Percentiles rank a stretch among this genome's conserved stretches.
These are phyloP conservation scores for Caenorhabditis wallacei DNA, from an alignment of 2,888 invertebrate species.

Conservation along the genomic window DNA sequence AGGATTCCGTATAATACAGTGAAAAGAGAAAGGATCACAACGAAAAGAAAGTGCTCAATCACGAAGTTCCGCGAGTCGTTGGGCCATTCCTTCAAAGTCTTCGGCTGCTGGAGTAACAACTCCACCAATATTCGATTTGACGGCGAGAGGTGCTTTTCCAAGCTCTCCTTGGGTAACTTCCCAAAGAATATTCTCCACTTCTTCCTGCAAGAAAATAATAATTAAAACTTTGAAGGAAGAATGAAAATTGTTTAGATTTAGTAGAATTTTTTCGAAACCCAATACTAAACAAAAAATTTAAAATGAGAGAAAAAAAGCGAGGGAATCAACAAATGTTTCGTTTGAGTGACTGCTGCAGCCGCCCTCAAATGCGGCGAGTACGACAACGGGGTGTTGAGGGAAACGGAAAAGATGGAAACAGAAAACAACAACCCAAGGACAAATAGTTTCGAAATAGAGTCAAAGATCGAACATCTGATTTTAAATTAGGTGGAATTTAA, in stretches of 20 bases:
- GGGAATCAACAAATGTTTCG: slow-evolving; percentile 25
- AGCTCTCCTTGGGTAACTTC: slow-evolving; percentile 82
- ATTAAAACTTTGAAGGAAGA: background rate
- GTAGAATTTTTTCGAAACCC: background rate
- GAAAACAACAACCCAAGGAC: slow-evolving; percentile 53
- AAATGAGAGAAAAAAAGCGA: slow-evolving; percentile 4
- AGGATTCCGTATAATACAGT: slow-evolving; percentile 50
- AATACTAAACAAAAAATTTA: background rate
- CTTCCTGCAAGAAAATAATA: slow-evolving; percentile 71
- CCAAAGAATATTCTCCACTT: slow-evolving; percentile 82
- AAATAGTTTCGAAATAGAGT: slow-evolving; percentile 34
- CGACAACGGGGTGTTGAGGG: slow-evolving; percentile 10
- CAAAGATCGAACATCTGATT: slow-evolving; percentile 51
- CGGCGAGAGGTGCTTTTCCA: slow-evolving; percentile 79
- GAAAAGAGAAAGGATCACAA: slow-evolving; percentile 4
- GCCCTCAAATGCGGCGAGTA: slow-evolving; percentile 32
- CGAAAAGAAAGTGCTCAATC: slow-evolving; percentile 51
- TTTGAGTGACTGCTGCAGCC: slow-evolving; percentile 30
- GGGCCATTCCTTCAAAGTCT: slow-evolving; percentile 71
- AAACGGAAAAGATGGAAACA: slow-evolving; percentile 4
- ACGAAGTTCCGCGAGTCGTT: slow-evolving; percentile 71
- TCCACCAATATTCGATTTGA: slow-evolving; percentile 69
- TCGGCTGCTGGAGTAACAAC: slow-evolving; percentile 30
- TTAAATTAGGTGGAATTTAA: background rate
- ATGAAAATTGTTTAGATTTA: background rate